A percentile compares a stretch with the other conserved stretches of the same genome.
phyloP scores from a whole-genome alignment of 64 coral and sea anemone genomes.

The Catalaphyllia jardinei region DNA sequence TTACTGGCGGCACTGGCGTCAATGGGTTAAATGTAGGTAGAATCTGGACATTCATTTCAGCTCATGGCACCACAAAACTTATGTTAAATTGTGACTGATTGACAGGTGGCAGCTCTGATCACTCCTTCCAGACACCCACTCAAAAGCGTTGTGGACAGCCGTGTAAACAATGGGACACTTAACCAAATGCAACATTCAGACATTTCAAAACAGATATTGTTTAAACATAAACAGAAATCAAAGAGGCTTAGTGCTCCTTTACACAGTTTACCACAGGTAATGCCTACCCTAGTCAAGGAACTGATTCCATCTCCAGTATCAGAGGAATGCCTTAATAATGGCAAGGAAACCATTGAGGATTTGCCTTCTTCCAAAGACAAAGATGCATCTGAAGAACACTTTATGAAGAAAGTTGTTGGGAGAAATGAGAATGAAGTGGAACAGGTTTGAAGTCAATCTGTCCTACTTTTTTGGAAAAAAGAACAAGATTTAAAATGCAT shows the following conservation, averaged over 20 bases:
- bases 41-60: neutral
- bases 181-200: constrained; percentile 3
- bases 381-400: neutral
- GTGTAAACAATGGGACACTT: constrained; percentile 26
- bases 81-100: neutral
- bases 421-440: constrained; percentile 5
- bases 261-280: neutral
- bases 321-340: neutral
- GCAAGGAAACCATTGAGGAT: neutral
- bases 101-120: constrained; percentile 3
- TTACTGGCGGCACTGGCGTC: too few species aligned
- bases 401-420: constrained; percentile 16
- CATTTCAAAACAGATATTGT: neutral
- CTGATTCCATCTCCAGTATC: neutral
- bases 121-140: constrained; percentile 36
- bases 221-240: constrained; percentile 34
- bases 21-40: too few species aligned
- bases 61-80: neutral
- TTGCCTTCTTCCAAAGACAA: neutral
- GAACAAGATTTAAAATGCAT: too few species aligned
- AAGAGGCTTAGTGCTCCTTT: constrained; percentile 34
- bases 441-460: constrained; percentile 5
- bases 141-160: constrained; percentile 22
- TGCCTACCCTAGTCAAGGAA: neutral
- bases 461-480: too few species aligned